Percentiles rank a stretch among this genome's conserved stretches.
These are phyloP conservation scores for Tipula vernalis DNA, from an alignment of 2,888 invertebrate genomes.

Conservation along the genomic window DNA sequence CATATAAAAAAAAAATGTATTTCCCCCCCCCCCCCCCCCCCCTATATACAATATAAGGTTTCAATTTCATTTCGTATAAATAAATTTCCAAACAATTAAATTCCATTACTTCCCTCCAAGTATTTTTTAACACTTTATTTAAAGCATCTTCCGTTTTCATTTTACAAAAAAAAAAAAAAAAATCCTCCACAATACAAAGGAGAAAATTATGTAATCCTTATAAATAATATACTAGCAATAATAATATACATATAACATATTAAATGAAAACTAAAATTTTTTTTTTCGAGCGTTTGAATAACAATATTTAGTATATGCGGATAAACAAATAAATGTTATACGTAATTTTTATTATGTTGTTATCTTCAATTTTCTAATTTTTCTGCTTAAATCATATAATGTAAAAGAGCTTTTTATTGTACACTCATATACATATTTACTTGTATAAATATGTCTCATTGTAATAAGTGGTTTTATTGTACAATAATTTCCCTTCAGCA, in stretches of 20 bases:
- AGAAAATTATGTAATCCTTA: neutral
- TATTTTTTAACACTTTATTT: neutral
- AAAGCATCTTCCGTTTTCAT: neutral
- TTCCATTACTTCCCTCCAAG: neutral
- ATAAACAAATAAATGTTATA: neutral
- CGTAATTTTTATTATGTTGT: neutral
- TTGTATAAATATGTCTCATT: neutral
- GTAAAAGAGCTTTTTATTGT: neutral
- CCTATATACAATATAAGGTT: neutral
- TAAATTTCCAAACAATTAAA: neutral
- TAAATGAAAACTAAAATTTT: neutral
- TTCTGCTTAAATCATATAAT: neutral
- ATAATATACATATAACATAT: neutral
- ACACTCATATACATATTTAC: neutral
- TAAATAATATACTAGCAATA: neutral
- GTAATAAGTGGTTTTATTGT: neutral
- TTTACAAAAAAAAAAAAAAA: neutral
- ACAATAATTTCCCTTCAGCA: no score
- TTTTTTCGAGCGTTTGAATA: neutral
- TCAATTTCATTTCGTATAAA: neutral
- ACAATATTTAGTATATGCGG: neutral
- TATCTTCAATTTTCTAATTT: neutral
- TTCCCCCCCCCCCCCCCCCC: neutral
- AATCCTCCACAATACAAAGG: neutral
- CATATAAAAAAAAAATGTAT: no score